A percentile compares a stretch with the other conserved stretches of the same genome.
Evolutionary conservation across 2,888 invertebrate genomes (phyloP).

Genomic region (Bellardia bayeri): DNA sequence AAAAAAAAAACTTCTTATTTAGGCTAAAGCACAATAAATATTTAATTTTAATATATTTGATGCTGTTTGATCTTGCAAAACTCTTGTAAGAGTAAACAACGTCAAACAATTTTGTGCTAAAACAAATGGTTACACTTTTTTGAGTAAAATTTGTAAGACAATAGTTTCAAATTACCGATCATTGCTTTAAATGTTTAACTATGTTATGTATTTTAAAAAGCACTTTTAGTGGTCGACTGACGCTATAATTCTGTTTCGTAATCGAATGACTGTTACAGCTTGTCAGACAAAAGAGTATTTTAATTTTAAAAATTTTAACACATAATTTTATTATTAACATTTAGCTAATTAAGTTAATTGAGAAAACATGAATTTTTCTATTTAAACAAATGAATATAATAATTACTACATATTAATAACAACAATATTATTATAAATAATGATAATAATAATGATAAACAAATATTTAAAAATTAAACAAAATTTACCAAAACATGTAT

Average conservation of each 20-base stretch:
- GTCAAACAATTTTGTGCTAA: too few species aligned
- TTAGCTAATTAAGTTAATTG: slow-evolving; percentile 38
- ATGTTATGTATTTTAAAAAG: too few species aligned
- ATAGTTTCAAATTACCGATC: too few species aligned
- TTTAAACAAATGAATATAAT: not conserved
- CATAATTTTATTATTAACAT: slow-evolving; percentile 20
- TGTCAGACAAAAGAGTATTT: not conserved
- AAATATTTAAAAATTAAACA: slow-evolving; percentile 16
- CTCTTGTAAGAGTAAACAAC: too few species aligned
- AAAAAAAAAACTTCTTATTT: too few species aligned
- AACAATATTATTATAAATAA: not conserved
- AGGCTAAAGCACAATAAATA: too few species aligned
- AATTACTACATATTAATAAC: not conserved
- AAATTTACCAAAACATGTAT: slow-evolving; percentile 29
- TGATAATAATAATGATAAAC: slow-evolving; percentile 3
- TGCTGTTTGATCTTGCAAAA: not conserved
- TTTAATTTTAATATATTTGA: too few species aligned
- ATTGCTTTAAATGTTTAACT: not conserved
- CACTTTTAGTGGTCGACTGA: not conserved
- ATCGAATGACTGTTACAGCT: not conserved
- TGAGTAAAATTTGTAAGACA: too few species aligned
- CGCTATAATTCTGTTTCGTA: not conserved
- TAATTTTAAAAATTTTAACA: slow-evolving; percentile 36
- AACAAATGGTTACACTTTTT: too few species aligned
- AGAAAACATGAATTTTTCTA: slow-evolving; percentile 17